Conservation (phyloP, 1,140 invertebrate species). For the Drosophila ohnishii region DNA sequence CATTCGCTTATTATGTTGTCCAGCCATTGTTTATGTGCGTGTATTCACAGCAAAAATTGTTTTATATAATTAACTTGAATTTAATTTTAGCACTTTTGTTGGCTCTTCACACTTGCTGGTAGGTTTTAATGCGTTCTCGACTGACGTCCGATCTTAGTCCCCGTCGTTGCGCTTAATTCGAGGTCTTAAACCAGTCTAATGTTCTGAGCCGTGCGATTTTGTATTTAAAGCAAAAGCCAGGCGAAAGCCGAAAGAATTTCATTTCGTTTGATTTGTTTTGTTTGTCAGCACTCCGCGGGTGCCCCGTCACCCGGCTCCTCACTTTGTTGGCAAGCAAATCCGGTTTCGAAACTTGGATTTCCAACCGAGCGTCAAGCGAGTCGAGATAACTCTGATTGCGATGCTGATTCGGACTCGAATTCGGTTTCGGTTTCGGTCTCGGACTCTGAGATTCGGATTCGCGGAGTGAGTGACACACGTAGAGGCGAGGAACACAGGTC, state of each 20-base stretch:
- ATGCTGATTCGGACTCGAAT: constrained; percentile 8
- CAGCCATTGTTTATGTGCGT: constrained; percentile 25
- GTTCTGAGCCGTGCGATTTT: constrained; percentile 69
- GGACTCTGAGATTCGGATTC: constrained; percentile 36
- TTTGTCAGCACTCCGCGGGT: constrained; percentile 16
- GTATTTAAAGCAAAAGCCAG: constrained; percentile 69
- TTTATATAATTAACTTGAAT: constrained; percentile 22
- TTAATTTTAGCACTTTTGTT: constrained; percentile 21
- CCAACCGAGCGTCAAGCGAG: constrained; percentile 52
- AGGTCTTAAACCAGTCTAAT: constrained; percentile 77
- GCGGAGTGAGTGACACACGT: constrained; percentile 71
- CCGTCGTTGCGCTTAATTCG: constrained; percentile 51
- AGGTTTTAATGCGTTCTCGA: constrained; percentile 14
- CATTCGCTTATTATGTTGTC: constrained; percentile 35
- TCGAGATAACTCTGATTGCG: constrained; percentile 27
- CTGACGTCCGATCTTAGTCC: constrained; percentile 26
- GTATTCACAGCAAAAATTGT: not conserved
- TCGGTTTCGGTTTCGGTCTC: constrained; percentile 9
- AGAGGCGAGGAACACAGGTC: constrained; percentile 36
- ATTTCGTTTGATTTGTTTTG: constrained; percentile 49
- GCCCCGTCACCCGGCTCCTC: not conserved
- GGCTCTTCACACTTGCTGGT: constrained; percentile 32
- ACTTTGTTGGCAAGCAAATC: constrained; percentile 52
- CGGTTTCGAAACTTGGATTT: constrained; percentile 63
- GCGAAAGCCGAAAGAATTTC: constrained; percentile 61